Evolutionary conservation across 2,113 vertebrate genomes (phyloP), one percentile per base, ranked within the genome.

Genomic region (Eptatretus burgeri): DNA sequence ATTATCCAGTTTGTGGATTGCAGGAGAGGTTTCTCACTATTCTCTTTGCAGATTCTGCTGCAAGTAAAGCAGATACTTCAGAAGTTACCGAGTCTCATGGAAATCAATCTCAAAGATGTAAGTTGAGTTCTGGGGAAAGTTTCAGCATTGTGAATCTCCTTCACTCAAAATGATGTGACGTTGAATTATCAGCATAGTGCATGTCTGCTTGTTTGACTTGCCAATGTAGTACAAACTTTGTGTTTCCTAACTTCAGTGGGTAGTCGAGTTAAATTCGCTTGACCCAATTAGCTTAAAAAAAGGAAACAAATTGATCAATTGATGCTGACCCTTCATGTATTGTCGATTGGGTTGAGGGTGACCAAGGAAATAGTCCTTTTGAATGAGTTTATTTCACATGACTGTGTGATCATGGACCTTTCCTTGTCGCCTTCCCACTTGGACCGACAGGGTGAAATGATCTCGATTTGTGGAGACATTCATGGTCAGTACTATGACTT

Each of bases 401-500:
- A 19, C 12, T 60, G n/a, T 17, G n/a, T 60, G n/a, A 12, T n/a
- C 56, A 17, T 60, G 53, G n/a, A 17, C 11, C 13, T n/a, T 60
- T 10, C 10, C 19, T 19, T 17, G n/a, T n/a, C 11, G 12, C 9
- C 56, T 63, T 72, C 51, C 68, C 63, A 72, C 66, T 70, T 64
- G 71, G 65, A 73, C 69, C 69, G 11, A 62, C 77, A 93, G 86
- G 75, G 81, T 67, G 83, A 93, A 75, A 80, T 80, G 77, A 77
- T 93, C 69, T 89, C 85, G 1, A 79, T 93, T 69, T 91, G 86
- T n/a, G 86, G 86, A 9, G 86, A 93, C 74, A 93, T 82, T 2
- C 86, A 93, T 0, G 86, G 86, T 10, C 86, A 93, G 66, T 93
- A 76, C 73, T 93, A 88, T 49, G 86, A 93, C 69, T 81, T 93